These are phyloP conservation scores for human (Homo sapiens) DNA, from an alignment of 2,113 vertebrate species.

Conservation along the genomic window GRCh38 chr17:55707501-55708000, in stretches of 20 bases:
- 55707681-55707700: not conserved
- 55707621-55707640: not conserved
- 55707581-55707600: not conserved
- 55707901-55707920: not conserved
- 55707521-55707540: not conserved
- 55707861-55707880: not conserved
- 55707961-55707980: not conserved
- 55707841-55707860: not conserved
- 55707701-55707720: not conserved
- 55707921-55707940: not conserved
- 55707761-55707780: not conserved
- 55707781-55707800: not conserved
- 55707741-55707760: not conserved
- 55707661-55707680: not conserved
- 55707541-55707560: not conserved
- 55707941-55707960: not conserved
- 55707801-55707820: accelerated
- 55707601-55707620: not conserved
- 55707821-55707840: not conserved
- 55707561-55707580: not conserved
- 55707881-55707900: not conserved
- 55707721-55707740: not conserved
- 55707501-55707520: not conserved
- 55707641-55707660: not conserved
- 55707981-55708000: not conserved